phyloP scores from a whole-genome alignment of 2,797 vertebrate species.

The Microhierax caerulescens region DNA sequence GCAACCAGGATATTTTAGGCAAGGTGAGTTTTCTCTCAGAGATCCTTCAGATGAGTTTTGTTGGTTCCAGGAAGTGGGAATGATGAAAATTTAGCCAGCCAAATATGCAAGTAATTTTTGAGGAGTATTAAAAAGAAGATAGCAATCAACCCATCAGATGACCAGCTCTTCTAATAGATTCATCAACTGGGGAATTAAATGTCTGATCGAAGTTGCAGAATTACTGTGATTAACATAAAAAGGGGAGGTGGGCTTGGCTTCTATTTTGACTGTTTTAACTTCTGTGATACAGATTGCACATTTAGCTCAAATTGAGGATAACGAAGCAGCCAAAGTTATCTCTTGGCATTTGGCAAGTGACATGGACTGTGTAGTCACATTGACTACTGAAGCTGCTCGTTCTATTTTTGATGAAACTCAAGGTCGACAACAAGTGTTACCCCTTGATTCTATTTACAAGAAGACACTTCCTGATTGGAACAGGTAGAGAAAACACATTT shows the following conservation, averaged over 20 bases:
- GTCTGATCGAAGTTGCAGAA: background rate
- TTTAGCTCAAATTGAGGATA: constrained; percentile 84
- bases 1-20: constrained; percentile 85
- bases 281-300: constrained; percentile 84
- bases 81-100: background rate
- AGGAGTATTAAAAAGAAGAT: background rate
- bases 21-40: constrained; percentile 78
- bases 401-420: constrained; percentile 81
- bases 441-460: constrained; percentile 85
- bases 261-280: background rate
- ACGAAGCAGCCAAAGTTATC: constrained; percentile 84
- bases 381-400: constrained; percentile 81
- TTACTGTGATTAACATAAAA: background rate
- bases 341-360: constrained; percentile 90
- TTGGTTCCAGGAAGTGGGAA: background rate
- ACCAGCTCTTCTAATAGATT: background rate
- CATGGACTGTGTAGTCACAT: constrained; percentile 92
- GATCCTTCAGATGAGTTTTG: background rate
- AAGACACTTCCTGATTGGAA: constrained; percentile 74
- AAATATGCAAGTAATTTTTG: background rate
- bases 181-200: background rate
- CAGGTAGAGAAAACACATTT: constrained; percentile 75
- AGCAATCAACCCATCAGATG: background rate
- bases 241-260: background rate
- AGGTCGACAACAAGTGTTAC: constrained; percentile 87